phyloP scores from a whole-genome alignment of 1,140 invertebrate genomes.

The Sesamia nonagrioides region DNA sequence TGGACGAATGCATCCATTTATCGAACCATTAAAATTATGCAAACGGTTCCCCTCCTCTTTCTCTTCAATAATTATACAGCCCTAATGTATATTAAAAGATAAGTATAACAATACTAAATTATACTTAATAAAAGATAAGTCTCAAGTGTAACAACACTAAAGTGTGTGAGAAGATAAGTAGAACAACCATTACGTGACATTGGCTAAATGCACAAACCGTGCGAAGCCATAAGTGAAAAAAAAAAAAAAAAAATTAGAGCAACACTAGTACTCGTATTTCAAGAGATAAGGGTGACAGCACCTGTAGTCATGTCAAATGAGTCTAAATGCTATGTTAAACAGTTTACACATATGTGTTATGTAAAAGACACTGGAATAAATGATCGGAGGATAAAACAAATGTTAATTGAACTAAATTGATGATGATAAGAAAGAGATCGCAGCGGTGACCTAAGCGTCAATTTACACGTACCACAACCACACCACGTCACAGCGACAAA shows the following conservation, averaged over 20 bases:
- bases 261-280: neutral
- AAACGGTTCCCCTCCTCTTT: slow-evolving; percentile 2
- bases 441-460: too few relatives aligned
- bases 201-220: too few relatives aligned
- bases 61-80: neutral
- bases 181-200: too few relatives aligned
- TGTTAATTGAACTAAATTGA: neutral
- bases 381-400: neutral
- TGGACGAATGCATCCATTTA: neutral
- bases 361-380: neutral
- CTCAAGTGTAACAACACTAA: neutral
- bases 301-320: neutral
- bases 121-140: neutral
- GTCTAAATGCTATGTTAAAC: neutral
- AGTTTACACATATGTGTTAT: too few relatives aligned
- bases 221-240: too few relatives aligned
- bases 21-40: slow-evolving; percentile 22
- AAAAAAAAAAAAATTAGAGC: too few relatives aligned
- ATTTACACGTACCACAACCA: too few relatives aligned
- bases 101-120: slow-evolving; percentile 8
- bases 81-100: slow-evolving; percentile 15
- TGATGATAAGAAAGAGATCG: neutral
- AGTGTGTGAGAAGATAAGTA: slow-evolving; percentile 8
- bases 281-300: neutral
- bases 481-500: too few relatives aligned